Percentiles rank a stretch among this genome's conserved stretches.
phyloP scores from a whole-genome alignment of 2,888 invertebrate genomes.

The Caenorhabditis japonica region DNA sequence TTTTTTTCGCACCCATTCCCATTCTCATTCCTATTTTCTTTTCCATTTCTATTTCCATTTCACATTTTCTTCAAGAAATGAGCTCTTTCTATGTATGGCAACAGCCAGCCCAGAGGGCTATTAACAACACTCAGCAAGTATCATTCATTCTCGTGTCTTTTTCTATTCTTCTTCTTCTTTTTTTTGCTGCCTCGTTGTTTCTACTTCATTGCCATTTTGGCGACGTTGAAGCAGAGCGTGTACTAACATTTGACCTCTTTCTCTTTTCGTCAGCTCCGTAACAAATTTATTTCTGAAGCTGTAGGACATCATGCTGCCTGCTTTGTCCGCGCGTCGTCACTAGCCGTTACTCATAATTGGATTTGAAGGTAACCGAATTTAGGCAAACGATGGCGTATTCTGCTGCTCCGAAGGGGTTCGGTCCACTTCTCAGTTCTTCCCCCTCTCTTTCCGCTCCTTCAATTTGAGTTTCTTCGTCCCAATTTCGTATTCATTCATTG shows the following conservation, averaged over 20 bases:
- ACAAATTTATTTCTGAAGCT: slow-evolving; percentile 38
- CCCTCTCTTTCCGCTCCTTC: slow-evolving; percentile 36
- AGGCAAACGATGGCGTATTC: slow-evolving; percentile 1
- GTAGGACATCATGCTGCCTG: slow-evolving; percentile 34
- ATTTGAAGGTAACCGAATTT: slow-evolving; percentile 53
- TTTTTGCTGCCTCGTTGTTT: too few species aligned
- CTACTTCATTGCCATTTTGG: slow-evolving; percentile 9
- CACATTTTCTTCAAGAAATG: slow-evolving; percentile 34
- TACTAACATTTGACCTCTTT: slow-evolving; percentile 34
- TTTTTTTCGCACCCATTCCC: background rate
- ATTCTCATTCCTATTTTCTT: background rate
- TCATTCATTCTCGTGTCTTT: slow-evolving; percentile 47
- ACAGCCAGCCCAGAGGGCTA: slow-evolving; percentile 48
- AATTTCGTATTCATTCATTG: slow-evolving; percentile 40
- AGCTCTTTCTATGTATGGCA: slow-evolving; percentile 41
- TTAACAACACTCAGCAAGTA: slow-evolving; percentile 50
- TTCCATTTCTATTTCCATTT: slow-evolving; percentile 13
- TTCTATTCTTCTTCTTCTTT: slow-evolving; percentile 29
- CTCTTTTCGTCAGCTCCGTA: slow-evolving; percentile 22
- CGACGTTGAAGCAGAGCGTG: slow-evolving; percentile 17
- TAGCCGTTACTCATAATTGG: slow-evolving; percentile 50
- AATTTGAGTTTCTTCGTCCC: slow-evolving; percentile 17
- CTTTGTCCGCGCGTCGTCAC: slow-evolving; percentile 32
- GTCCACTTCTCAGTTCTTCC: slow-evolving; percentile 28
- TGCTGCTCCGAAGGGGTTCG: background rate